These are phyloP conservation scores for Spodoptera picta DNA, from an alignment of 2,888 invertebrate species.

Conservation along the genomic window DNA sequence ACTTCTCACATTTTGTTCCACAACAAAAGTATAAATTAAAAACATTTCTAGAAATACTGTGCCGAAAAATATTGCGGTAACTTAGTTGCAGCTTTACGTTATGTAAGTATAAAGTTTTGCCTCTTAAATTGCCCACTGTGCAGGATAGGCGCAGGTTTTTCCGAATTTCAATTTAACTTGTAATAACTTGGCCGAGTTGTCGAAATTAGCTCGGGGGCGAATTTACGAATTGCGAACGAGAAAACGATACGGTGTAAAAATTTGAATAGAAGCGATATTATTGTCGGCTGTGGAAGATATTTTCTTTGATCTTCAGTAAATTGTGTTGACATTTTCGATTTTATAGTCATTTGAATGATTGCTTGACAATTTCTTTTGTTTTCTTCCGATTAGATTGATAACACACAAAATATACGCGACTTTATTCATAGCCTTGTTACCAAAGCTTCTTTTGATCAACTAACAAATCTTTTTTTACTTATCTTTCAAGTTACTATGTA, in stretches of 20 bases:
- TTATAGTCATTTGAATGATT: slow-evolving; percentile 12
- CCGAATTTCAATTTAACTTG: slow-evolving; percentile 84
- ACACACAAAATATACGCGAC: too few relatives aligned
- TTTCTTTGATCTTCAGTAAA: too few relatives aligned
- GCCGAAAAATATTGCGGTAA: slow-evolving; percentile 54
- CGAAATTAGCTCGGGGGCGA: slow-evolving; percentile 72
- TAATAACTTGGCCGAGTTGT: slow-evolving; percentile 76
- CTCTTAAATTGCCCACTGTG: slow-evolving; percentile 60
- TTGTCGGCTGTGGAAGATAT: slow-evolving; percentile 1
- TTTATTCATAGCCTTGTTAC: too few relatives aligned
- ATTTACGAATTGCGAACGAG: slow-evolving; percentile 59
- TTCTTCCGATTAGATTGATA: not conserved
- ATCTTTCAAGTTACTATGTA: too few relatives aligned
- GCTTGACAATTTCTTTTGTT: not conserved
- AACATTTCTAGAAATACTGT: slow-evolving; percentile 56
- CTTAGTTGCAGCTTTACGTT: slow-evolving; percentile 49
- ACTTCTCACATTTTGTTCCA: slow-evolving; percentile 28
- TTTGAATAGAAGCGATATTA: slow-evolving; percentile 43
- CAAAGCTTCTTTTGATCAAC: too few relatives aligned
- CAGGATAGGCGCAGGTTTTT: slow-evolving; percentile 67
- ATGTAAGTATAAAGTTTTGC: slow-evolving; percentile 56
- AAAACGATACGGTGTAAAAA: slow-evolving; percentile 52
- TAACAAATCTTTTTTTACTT: too few relatives aligned
- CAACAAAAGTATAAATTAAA: slow-evolving; percentile 55
- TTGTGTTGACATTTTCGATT: too few relatives aligned